Base-by-base conservation (phyloP, 2,888 invertebrate genomes). In the Ethmia dodecea region DNA sequence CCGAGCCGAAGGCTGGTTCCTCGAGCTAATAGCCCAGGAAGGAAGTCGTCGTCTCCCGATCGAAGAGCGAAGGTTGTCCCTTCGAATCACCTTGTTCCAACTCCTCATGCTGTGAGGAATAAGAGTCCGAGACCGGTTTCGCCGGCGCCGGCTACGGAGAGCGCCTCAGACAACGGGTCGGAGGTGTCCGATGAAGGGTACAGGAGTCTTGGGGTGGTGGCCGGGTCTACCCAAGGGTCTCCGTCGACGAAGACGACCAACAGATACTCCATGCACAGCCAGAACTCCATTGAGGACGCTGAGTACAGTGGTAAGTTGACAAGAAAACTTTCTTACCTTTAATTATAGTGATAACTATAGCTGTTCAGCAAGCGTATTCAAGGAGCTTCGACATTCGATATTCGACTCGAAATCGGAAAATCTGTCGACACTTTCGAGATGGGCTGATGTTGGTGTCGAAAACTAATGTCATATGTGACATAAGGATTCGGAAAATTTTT, bases 121-220 rank as follows among this genome's bases (percentile, higher is more conserved):
- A 80, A 77, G 45, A 80, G 79, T 39, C 81, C 84, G 0, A 62
- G 83, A 29, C 78, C 81, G 1, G 70, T 88, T 8, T 89, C 90
- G 34, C 89, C 91, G 9, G 89, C 90, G 0, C 78, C 83, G 2
- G 76, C 76, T 0, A 66, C 86, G 13, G 89, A 90, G 52, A 89
- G 91, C 43, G 90, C 91, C 5, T 92, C 93, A 34, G 93, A 94
- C 64, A 93, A 94, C 50, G 93, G 94, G 6, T 94, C 94, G 37
- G 94, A 94, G 66, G 93, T 94, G 13, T 94, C 94, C 14, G 94
- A 94, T 68, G 94, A 94, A 60, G 94, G 94, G 0, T 94, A 94
- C 69, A 89, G 94, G 55, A 94, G 94, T 60, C 74, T 94, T 55
- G 94, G 94, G 0, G 88, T 93, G 29, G 90, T 88, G 13, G 83